Base-by-base conservation (phyloP, 1,140 invertebrate species). In the Riptortus pedestris region DNA sequence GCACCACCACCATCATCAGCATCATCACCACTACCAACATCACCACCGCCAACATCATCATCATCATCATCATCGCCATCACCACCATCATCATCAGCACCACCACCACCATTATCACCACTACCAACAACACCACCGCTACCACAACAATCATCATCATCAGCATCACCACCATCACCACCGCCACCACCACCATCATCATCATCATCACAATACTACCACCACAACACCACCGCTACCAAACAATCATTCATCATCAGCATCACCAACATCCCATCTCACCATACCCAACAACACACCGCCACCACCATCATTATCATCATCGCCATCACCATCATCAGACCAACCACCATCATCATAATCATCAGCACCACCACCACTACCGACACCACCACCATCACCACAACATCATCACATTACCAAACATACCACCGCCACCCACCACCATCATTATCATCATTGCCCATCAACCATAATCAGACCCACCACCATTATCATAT, bases 401-500 rank as follows among this genome's bases (percentile, higher is more conserved):
- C n/a, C n/a, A n/a, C n/a, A n/a, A n/a, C n/a, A n/a, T n/a, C n/a
- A n/a, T n/a, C n/a, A n/a, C n/a, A n/a, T n/a, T n/a, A n/a, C n/a
- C n/a, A n/a, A n/a, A n/a, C n/a, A n/a, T n/a, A n/a, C n/a, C n/a
- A n/a, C n/a, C n/a, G n/a, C n/a, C n/a, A n/a, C n/a, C n/a, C n/a
- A 43, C 38, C n/a, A 43, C 38, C 38, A 43, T n/a, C 38, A 43
- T n/a, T n/a, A 43, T 43, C 38, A 43, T n/a, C 38, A 43, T 43
- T 43, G n/a, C 38, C 38, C 11, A n/a, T n/a, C 38, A 11, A 43
- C 38, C 38, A 43, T 43, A 11, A 43, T n/a, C 38, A 43, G 11
- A 11, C 11, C 38, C 38, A 43, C n/a, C 38, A 43, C 38, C 38
- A 43, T 43, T n/a, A 43, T n/a, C 38, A 43, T 43, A 11, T 11